These are phyloP conservation scores for Pachycephus smyrnensis DNA, from an alignment of 2,888 invertebrate genomes.

Conservation along the genomic window DNA sequence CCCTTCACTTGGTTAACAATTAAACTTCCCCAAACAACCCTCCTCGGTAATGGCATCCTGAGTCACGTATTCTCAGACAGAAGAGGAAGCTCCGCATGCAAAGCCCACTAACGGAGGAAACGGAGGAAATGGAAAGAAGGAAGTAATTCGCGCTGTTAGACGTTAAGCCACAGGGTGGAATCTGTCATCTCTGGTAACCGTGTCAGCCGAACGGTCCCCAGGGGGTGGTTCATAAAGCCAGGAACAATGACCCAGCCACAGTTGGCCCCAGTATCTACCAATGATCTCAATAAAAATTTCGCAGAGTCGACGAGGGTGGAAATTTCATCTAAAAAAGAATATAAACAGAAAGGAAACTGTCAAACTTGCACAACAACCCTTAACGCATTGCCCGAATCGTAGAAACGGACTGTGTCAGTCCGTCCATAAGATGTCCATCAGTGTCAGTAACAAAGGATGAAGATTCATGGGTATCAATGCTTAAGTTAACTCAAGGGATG, in stretches of 20 bases:
- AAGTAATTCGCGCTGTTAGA: background rate
- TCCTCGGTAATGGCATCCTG: background rate
- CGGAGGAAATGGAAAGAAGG: background rate
- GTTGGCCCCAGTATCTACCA: background rate
- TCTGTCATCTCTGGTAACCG: background rate
- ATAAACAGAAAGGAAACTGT: slow-evolving; percentile 3
- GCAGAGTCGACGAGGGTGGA: background rate
- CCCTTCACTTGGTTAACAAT: background rate
- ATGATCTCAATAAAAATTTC: background rate
- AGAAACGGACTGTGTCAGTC: slow-evolving; percentile 15
- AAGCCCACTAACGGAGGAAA: background rate
- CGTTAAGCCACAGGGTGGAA: background rate
- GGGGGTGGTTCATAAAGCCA: background rate
- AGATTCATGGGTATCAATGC: background rate
- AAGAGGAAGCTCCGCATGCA: background rate
- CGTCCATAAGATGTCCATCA: slow-evolving; percentile 22
- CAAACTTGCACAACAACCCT: background rate
- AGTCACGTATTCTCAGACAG: background rate
- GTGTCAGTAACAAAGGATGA: slow-evolving; percentile 1
- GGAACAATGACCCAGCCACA: background rate
- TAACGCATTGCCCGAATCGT: slow-evolving; percentile 10
- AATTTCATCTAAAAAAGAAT: background rate
- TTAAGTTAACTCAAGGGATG: background rate
- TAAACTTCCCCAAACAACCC: background rate
- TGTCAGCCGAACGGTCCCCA: background rate